Conservation (phyloP, 2,888 invertebrate genomes). For the Podabrus alpinus region DNA sequence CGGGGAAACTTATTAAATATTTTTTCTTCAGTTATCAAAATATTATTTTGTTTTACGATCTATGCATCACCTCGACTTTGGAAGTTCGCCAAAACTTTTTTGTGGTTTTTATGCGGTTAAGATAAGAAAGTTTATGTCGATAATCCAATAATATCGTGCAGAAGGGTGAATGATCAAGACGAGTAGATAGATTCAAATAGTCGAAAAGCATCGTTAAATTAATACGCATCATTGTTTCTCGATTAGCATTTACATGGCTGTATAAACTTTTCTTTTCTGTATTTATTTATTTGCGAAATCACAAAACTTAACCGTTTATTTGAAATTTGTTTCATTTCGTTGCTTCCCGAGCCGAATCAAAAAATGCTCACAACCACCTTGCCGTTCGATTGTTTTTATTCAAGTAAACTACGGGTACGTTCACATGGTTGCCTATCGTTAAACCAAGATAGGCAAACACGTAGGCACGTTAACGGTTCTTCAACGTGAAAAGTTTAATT, state of each 20-base stretch:
- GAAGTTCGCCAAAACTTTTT: not conserved
- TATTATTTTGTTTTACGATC: conserved; percentile 2
- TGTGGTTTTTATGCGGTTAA: conserved; percentile 1
- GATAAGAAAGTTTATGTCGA: not conserved
- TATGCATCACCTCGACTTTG: not conserved
- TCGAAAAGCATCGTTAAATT: conserved; percentile 12
- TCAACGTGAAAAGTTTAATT: not conserved
- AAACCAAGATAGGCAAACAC: not conserved
- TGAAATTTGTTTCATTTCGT: not conserved
- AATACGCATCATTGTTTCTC: conserved; percentile 8
- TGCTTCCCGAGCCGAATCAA: not conserved
- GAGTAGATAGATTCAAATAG: conserved; percentile 1
- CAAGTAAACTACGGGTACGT: not conserved
- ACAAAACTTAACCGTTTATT: not conserved
- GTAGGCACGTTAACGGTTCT: not conserved
- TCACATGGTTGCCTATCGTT: not conserved
- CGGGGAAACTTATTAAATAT: not conserved
- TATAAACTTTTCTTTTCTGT: not conserved
- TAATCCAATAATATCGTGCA: not conserved
- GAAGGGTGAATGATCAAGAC: conserved; percentile 5
- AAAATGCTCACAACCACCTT: too few species aligned
- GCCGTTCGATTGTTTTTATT: not conserved
- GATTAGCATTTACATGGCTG: not conserved
- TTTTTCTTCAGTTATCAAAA: not conserved
- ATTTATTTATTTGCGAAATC: not conserved